Base-by-base conservation (phyloP, 2,113 vertebrate species). In the Caranx melampygus region DNA sequence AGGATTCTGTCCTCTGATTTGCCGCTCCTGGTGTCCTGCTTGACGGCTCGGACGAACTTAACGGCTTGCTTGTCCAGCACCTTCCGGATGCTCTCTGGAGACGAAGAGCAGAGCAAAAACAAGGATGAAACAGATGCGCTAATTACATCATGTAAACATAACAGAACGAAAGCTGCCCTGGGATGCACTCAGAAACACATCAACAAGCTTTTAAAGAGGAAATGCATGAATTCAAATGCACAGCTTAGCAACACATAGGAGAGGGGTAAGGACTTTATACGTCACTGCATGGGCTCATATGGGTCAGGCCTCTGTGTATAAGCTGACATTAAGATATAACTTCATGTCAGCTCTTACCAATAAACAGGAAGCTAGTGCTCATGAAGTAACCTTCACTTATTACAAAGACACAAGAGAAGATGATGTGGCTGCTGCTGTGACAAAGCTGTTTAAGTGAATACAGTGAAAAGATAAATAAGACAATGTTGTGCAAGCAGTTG, bases 11-110 rank as follows among this genome's bases (percentile, higher is more conserved):
- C 95, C 79, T 95, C 95, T 0, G 89, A 92, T 44, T 94, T 95
- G 75, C 94, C 92, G 45, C 87, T 92, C 77, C 90, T 92, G 63
- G 84, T 91, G 82, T 95, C 95, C 77, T 94, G 91, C 86, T 95
- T 95, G 91, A 95, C 75, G 61, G 92, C 91, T 79, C 94, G 92
- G 72, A 93, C 92, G 75, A 94, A 93, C 92, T 94, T 95, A 89
- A 94, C 75, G 69, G 91, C 83, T 69, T 95, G 93, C 79, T 95
- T 95, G 87, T 94, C 94, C 79, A 95, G 90, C 70, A 93, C 90
- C 88, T 92, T 94, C 90, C 92, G 93, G 94, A 96, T 94, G 94
- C 92, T 94, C 79, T 95, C 95, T 95, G 91, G 76, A 71, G 85
- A 81, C 11, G 31, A 67, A 45, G 42, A 71, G 62, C 37, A 64